These are phyloP conservation scores for Lithophane leautieri DNA, from an alignment of 2,888 invertebrate genomes.

Conservation along the genomic window DNA sequence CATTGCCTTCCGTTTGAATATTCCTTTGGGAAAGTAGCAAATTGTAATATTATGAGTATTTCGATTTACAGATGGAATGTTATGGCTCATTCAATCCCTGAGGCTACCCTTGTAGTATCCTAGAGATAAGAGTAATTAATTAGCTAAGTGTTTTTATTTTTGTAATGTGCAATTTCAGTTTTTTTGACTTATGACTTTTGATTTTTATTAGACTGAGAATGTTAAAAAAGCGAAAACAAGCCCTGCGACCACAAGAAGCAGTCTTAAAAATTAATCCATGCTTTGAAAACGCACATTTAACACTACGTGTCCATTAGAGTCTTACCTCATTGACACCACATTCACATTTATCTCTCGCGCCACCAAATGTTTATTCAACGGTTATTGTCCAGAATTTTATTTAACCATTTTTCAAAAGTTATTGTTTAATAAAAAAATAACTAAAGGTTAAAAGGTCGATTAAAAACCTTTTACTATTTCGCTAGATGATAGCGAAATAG, in stretches of 20 bases:
- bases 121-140: constrained; percentile 2
- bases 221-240: too few relatives aligned
- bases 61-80: constrained; percentile 15
- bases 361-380: constrained; percentile 47
- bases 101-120: neutral
- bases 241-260: too few relatives aligned
- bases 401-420: constrained; percentile 16
- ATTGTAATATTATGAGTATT: constrained; percentile 12
- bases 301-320: neutral
- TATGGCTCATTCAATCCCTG: constrained; percentile 24
- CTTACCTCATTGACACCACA: constrained; percentile 30
- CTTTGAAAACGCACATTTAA: neutral
- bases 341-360: constrained; percentile 37
- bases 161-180: neutral
- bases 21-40: constrained; percentile 15
- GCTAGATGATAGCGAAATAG: neutral
- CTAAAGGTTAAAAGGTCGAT: neutral
- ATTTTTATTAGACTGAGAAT: neutral
- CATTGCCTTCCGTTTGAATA: constrained; percentile 19
- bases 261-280: neutral
- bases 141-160: neutral
- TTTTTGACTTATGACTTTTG: too few relatives aligned
- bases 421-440: constrained; percentile 20
- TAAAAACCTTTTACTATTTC: too few relatives aligned
- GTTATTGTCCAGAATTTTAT: constrained; percentile 43